Evolutionary conservation across 2,113 vertebrate species (phyloP).

Genomic region (Phyllopteryx taeniolatus): DNA sequence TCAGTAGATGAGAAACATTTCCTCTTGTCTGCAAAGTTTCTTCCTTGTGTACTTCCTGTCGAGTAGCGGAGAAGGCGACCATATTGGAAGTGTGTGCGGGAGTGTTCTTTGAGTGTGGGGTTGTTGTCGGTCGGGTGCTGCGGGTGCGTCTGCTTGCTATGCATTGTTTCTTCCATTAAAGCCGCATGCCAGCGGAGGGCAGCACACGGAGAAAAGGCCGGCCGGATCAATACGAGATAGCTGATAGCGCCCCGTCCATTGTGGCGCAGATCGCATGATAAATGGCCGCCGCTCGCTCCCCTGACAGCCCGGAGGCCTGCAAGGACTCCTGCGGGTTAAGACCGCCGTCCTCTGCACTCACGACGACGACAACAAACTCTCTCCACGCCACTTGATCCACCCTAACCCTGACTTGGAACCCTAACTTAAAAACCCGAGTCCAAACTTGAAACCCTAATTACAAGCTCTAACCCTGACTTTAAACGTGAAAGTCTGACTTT

Average conservation of each 20-base stretch:
- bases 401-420: no score
- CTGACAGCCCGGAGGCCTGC: conserved; percentile 83
- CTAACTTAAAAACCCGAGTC: no score
- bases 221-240: conserved; percentile 96
- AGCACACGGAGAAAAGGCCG: conserved; percentile 94
- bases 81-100: background rate
- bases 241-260: conserved; percentile 98
- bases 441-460: no score
- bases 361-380: background rate
- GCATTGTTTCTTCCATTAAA: conserved; percentile 99
- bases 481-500: no score
- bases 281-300: conserved; percentile 85
- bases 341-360: conserved; percentile 23
- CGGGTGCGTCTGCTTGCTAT: conserved; percentile 79
- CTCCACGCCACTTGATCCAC: no score
- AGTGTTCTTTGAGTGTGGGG: conserved; percentile 44
- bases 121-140: conserved; percentile 34
- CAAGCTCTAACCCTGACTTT: no score
- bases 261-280: conserved; percentile 96
- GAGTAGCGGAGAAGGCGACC: background rate
- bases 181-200: conserved; percentile 86
- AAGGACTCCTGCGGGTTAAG: conserved; percentile 54
- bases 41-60: background rate
- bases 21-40: background rate
- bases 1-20: background rate